These are phyloP conservation scores for Carassius auratus DNA, from an alignment of 2,113 vertebrate genomes.

Conservation along the genomic window DNA sequence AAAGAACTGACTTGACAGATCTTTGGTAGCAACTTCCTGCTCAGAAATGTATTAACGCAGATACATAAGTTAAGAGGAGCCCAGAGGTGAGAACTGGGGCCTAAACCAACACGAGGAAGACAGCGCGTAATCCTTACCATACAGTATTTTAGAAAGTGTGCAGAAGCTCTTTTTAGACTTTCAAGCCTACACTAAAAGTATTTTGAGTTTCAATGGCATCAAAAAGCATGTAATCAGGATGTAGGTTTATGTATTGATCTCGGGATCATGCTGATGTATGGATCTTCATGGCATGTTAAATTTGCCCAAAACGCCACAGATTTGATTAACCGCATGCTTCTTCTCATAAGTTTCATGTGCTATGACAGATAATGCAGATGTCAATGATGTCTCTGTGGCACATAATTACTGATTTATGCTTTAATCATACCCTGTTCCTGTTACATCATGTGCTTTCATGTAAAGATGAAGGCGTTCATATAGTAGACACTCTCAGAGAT, in stretches of 20 bases:
- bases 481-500: conserved; percentile 4
- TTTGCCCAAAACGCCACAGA: not conserved
- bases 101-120: no score
- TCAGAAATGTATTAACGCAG: no score
- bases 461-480: conserved; percentile 29
- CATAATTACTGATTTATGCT: conserved; percentile 40
- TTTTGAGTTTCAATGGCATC: not conserved
- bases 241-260: not conserved
- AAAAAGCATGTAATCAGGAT: not conserved
- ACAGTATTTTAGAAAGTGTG: no score
- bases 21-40: no score
- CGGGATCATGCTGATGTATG: not conserved
- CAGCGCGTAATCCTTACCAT: no score
- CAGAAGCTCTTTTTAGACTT: not conserved
- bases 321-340: not conserved
- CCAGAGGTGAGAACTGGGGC: no score
- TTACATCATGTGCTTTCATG: conserved; percentile 37
- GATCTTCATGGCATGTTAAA: not conserved
- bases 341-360: conserved; percentile 22
- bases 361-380: conserved; percentile 40
- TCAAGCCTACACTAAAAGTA: not conserved
- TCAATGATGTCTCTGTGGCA: conserved; percentile 6
- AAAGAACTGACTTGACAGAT: no score
- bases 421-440: conserved; percentile 33
- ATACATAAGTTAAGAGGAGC: no score